phyloP scores from a whole-genome alignment of 1,140 invertebrate genomes.

The Tetranychus urticae region DNA sequence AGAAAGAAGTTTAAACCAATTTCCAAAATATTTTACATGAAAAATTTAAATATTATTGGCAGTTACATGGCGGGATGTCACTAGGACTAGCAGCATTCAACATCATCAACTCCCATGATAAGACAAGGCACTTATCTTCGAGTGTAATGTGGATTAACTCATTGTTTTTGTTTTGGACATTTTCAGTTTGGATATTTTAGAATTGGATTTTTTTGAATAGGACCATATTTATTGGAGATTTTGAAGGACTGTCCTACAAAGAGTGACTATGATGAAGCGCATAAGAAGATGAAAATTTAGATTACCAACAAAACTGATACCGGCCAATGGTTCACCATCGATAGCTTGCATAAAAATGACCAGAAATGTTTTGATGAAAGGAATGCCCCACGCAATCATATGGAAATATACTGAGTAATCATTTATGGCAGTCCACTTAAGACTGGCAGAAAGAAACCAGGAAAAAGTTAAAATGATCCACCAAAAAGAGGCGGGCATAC shows the following conservation, averaged over 20 bases:
- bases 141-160: too few species aligned
- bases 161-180: too few species aligned
- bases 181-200: too few species aligned
- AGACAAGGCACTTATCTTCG: too few species aligned
- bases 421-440: slow-evolving; percentile 88
- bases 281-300: slow-evolving; percentile 46
- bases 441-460: slow-evolving; percentile 76
- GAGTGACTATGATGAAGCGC: slow-evolving; percentile 60
- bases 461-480: slow-evolving; percentile 88
- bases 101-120: too few species aligned
- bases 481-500: slow-evolving; percentile 76
- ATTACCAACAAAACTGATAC: slow-evolving; percentile 40
- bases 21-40: too few species aligned
- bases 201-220: too few species aligned
- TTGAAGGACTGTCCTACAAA: slow-evolving; percentile 39
- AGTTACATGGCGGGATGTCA: too few species aligned
- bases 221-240: too few species aligned
- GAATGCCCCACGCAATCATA: slow-evolving; percentile 63
- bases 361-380: slow-evolving; percentile 57
- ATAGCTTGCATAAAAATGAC: slow-evolving; percentile 54
- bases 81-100: too few species aligned
- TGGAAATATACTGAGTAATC: slow-evolving; percentile 84
- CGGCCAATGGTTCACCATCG: slow-evolving; percentile 37
- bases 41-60: too few species aligned
- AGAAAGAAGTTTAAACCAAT: too few species aligned